phyloP scores from a whole-genome alignment of 1,140 invertebrate genomes.

The Nylanderia fulva region DNA sequence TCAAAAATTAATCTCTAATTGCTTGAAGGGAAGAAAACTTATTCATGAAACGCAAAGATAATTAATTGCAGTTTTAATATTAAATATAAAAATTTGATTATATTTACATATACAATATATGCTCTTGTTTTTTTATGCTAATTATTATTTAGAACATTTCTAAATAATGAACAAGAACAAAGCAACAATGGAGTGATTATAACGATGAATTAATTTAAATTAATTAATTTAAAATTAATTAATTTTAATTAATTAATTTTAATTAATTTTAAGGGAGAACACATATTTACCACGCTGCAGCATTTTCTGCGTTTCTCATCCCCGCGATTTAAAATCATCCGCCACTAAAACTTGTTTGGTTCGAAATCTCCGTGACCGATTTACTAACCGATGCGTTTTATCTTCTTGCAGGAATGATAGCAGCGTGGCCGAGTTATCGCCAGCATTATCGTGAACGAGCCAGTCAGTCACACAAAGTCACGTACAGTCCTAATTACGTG shows the following conservation, averaged over 20 bases:
- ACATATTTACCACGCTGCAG: background rate
- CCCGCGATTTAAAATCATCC: background rate
- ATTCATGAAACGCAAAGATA: background rate
- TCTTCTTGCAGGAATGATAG: constrained; percentile 59
- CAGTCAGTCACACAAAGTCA: background rate
- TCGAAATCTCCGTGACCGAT: constrained; percentile 19
- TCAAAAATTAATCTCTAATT: background rate
- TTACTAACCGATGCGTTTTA: constrained; percentile 42
- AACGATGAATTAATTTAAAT: background rate
- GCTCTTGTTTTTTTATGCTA: background rate
- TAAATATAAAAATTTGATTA: background rate
- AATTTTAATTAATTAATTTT: too few species aligned
- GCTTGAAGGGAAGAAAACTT: background rate
- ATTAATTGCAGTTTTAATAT: constrained; percentile 8
- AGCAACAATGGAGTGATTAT: background rate
- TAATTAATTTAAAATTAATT: too few species aligned
- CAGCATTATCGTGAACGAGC: constrained; percentile 21
- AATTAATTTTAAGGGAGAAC: background rate
- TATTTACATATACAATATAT: too few species aligned
- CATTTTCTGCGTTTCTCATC: background rate
- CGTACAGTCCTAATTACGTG: background rate
- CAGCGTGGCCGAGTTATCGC: constrained; percentile 16
- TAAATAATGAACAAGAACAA: background rate
- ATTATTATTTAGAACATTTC: background rate
- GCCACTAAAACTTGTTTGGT: background rate